Conservation (phyloP, 37 sponge, comb jelly and placozoan species). For the Beroe ovata region DNA sequence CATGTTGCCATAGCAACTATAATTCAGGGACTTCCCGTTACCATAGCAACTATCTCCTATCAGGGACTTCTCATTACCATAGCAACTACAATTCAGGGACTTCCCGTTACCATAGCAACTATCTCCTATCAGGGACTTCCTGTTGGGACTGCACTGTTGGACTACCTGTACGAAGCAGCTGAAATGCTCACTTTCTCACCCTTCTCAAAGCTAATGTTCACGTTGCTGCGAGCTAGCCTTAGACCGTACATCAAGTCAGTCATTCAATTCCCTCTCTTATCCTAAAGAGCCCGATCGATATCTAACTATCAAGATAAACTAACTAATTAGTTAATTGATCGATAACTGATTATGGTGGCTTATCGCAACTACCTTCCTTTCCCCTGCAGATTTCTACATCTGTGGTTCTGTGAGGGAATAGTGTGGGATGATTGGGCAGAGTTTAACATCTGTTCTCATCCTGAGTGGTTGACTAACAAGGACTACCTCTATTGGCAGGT, state of each 20-base stretch:
- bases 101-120: too few species aligned
- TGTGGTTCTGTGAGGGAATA: constrained; percentile 58
- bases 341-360: too few species aligned
- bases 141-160: constrained; percentile 1
- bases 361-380: neutral
- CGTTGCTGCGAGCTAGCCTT: neutral
- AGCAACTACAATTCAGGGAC: too few species aligned
- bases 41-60: too few species aligned
- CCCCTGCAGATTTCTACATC: constrained; percentile 26
- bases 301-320: too few species aligned
- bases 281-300: too few species aligned
- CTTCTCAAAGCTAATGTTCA: constrained; percentile 25
- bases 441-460: constrained; percentile 19
- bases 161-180: constrained; percentile 54
- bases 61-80: too few species aligned
- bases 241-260: constrained; percentile 28
- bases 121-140: constrained; percentile 32
- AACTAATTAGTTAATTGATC: too few species aligned
- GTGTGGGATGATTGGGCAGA: constrained; percentile 58
- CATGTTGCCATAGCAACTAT: too few species aligned
- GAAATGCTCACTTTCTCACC: constrained; percentile 29
- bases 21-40: too few species aligned
- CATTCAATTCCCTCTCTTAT: too few species aligned
- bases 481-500: constrained; percentile 66
- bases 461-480: constrained; percentile 39